Percentiles rank a stretch among this genome's conserved stretches.
phyloP scores from a whole-genome alignment of 2,797 vertebrate genomes.

The Euthynnus affinis region DNA sequence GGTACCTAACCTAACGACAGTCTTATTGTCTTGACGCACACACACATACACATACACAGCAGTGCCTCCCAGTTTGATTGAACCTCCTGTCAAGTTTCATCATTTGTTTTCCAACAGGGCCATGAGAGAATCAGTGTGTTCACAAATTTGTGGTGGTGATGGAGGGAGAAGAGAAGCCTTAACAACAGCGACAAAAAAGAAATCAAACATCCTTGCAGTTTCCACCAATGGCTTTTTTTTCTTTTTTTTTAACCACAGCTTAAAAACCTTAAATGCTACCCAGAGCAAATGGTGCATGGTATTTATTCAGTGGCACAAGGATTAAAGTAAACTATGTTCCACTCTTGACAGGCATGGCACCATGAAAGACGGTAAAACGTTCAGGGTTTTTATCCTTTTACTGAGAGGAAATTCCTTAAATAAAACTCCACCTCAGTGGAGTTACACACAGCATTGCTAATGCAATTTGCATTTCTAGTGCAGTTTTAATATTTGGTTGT shows the following conservation, averaged over 20 bases:
- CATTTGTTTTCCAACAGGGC: constrained; percentile 42
- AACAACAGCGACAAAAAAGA: constrained; percentile 16
- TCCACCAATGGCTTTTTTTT: constrained; percentile 9
- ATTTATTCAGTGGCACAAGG: constrained; percentile 45
- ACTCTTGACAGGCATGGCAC: constrained; percentile 62
- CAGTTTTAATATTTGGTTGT: constrained; percentile 18
- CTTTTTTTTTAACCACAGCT: not conserved
- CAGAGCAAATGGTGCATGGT: constrained; percentile 53
- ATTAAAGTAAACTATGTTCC: constrained; percentile 72
- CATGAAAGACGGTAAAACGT: constrained; percentile 57
- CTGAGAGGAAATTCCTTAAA: constrained; percentile 47
- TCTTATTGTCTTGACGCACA: constrained; percentile 31
- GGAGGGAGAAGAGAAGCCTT: constrained; percentile 17
- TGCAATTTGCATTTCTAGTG: constrained; percentile 46
- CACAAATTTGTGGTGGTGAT: constrained; percentile 19
- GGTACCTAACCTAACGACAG: constrained; percentile 37
- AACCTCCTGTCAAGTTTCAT: constrained; percentile 45
- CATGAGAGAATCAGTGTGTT: constrained; percentile 16
- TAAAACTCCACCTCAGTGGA: constrained; percentile 33
- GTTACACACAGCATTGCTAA: constrained; percentile 46
- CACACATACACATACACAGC: not conserved
- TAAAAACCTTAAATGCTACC: constrained; percentile 62
- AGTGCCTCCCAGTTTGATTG: constrained; percentile 35
- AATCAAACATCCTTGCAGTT: constrained; percentile 41
- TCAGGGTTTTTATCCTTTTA: constrained; percentile 52